Conservation (phyloP, 1,140 invertebrate species). For the Kradibia gibbosae region DNA sequence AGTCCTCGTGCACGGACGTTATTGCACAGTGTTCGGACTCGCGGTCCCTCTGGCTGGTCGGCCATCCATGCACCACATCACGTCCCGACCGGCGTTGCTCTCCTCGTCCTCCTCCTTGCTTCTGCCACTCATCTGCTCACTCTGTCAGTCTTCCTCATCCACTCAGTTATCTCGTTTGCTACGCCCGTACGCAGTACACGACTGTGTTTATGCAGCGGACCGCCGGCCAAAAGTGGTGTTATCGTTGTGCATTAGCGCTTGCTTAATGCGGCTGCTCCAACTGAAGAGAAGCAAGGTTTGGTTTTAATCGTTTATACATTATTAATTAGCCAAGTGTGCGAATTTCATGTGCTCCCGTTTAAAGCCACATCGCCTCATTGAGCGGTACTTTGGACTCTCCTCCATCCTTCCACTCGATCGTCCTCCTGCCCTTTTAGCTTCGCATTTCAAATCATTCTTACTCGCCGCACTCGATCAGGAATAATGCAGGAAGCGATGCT, state of each 20-base stretch:
- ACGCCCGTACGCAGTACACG: not conserved
- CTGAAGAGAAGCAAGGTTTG: slow-evolving; percentile 20
- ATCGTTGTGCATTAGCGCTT: slow-evolving; percentile 13
- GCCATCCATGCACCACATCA: too few relatives aligned
- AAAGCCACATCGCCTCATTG: not conserved
- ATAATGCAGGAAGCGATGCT: too few relatives aligned
- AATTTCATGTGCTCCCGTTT: not conserved
- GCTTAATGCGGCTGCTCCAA: slow-evolving; percentile 22
- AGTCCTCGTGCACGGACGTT: too few relatives aligned
- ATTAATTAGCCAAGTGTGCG: not conserved
- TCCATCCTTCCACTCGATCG: not conserved
- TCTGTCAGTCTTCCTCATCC: not conserved
- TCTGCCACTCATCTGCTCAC: too few relatives aligned
- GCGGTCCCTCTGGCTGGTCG: not conserved
- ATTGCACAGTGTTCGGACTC: too few relatives aligned
- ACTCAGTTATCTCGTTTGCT: not conserved
- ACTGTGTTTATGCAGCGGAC: not conserved
- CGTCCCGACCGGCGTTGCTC: too few relatives aligned
- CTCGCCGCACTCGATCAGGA: too few relatives aligned
- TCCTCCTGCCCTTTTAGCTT: not conserved
- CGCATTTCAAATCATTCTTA: not conserved
- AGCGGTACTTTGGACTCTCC: not conserved
- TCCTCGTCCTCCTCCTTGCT: too few relatives aligned
- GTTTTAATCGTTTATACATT: slow-evolving; percentile 9
- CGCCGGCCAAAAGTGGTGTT: not conserved